Evolutionary conservation across 2,797 vertebrate species (phyloP).

Genomic region (Ceryle rudis): DNA sequence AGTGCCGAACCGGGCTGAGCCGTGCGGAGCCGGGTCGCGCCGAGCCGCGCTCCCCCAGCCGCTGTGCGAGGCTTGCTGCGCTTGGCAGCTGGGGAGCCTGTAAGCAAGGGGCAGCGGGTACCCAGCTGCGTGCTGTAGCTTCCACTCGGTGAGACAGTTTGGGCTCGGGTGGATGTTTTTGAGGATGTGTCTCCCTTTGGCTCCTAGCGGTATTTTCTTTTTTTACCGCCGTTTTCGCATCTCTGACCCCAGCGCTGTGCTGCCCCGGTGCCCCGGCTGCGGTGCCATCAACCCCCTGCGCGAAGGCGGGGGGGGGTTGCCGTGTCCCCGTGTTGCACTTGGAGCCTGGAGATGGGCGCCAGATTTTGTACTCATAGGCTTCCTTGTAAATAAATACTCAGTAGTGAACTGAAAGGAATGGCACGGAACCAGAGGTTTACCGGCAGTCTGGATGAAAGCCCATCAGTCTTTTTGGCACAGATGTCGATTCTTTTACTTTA

Average conservation of each 20-base stretch:
- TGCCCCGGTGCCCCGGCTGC: neutral
- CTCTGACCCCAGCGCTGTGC: neutral
- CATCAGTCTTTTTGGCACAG: conserved; percentile 11
- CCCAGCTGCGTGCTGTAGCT: neutral
- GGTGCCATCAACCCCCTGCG: neutral
- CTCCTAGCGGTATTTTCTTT: neutral
- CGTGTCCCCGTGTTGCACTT: neutral
- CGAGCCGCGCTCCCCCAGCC: no score
- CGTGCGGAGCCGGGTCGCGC: neutral
- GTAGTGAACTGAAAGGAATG: conserved; percentile 26
- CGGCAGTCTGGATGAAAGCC: conserved; percentile 31
- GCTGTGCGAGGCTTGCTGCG: neutral
- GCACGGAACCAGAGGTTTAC: conserved; percentile 7
- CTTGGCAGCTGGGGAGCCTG: neutral
- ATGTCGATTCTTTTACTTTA: neutral
- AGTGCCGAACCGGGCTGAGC: no score
- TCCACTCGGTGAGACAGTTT: neutral
- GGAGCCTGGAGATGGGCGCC: neutral
- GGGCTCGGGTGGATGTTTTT: neutral
- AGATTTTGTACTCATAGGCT: neutral
- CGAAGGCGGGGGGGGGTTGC: neutral
- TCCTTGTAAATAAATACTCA: conserved; percentile 62
- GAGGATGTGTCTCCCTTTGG: neutral
- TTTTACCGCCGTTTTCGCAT: neutral
- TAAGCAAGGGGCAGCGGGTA: neutral